These are phyloP conservation scores for Gallinago media DNA, from an alignment of 2,113 vertebrate genomes.

Conservation along the genomic window DNA sequence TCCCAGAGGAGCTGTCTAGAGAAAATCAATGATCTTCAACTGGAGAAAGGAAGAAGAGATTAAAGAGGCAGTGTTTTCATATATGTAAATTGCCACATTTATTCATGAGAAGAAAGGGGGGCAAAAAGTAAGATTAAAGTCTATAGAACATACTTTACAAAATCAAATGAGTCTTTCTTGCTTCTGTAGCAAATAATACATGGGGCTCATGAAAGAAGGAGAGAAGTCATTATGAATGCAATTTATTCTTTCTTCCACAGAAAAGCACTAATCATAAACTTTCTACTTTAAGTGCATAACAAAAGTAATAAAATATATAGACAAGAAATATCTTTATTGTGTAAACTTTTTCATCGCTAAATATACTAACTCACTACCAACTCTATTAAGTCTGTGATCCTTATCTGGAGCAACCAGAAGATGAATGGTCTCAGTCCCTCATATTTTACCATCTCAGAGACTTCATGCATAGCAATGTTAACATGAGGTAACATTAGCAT, in stretches of 20 bases:
- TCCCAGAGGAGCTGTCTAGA: not conserved
- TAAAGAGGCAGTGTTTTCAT: not conserved
- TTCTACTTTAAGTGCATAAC: not conserved
- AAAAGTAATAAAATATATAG: not conserved
- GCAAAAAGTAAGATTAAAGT: not conserved
- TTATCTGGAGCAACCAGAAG: not conserved
- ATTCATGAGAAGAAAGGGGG: not conserved
- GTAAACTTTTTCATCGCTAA: not conserved
- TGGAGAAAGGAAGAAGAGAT: not conserved
- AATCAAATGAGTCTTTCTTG: not conserved
- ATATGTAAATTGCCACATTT: not conserved
- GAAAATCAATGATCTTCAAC: not conserved
- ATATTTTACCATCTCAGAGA: slow-evolving; percentile 12
- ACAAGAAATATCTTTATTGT: not conserved
- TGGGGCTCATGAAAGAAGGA: not conserved
- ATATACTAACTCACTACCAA: not conserved
- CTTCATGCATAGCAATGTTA: not conserved
- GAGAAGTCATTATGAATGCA: not conserved
- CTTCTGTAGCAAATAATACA: not conserved
- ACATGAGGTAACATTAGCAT: not conserved
- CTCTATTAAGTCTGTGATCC: not conserved
- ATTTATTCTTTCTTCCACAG: not conserved
- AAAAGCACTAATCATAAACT: not conserved
- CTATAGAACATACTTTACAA: not conserved
- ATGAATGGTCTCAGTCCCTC: not conserved